These are phyloP conservation scores for Passerculus sandwichensis DNA, from an alignment of 2,797 vertebrate species.

Conservation along the genomic window DNA sequence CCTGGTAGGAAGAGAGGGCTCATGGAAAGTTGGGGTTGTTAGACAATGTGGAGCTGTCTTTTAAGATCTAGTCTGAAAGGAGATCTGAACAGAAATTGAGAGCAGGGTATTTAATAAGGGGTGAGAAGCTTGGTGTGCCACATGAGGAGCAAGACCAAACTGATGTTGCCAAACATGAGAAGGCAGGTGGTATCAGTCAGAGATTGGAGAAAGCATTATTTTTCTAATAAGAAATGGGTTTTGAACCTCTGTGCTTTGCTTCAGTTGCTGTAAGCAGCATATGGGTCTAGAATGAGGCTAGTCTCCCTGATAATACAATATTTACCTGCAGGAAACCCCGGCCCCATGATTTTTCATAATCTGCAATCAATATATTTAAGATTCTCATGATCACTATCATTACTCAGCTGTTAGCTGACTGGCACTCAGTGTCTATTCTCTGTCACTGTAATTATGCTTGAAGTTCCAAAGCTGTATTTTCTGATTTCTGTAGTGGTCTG, in stretches of 20 bases:
- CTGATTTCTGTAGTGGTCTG: not conserved
- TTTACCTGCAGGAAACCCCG: not conserved
- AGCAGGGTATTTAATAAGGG: not conserved
- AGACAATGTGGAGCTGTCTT: not conserved
- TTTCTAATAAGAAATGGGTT: not conserved
- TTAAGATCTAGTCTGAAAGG: not conserved
- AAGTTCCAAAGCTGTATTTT: not conserved
- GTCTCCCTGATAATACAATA: not conserved
- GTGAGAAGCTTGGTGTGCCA: not conserved
- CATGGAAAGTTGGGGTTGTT: not conserved
- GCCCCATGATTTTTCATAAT: not conserved
- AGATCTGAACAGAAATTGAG: not conserved
- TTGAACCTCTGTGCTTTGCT: not conserved
- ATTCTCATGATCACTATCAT: not conserved
- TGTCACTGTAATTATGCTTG: not conserved
- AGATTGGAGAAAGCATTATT: not conserved
- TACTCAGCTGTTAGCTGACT: not conserved
- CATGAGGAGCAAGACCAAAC: not conserved
- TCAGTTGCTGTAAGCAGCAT: not conserved
- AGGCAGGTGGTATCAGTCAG: not conserved
- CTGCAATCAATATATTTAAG: not conserved
- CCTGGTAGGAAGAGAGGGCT: not conserved
- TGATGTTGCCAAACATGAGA: not conserved
- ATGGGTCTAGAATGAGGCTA: not conserved
- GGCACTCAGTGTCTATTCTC: not conserved